Percentiles rank a stretch among this genome's conserved stretches.
phyloP scores from a whole-genome alignment of 2,113 vertebrate species.

The Nyctibius bracteatus region DNA sequence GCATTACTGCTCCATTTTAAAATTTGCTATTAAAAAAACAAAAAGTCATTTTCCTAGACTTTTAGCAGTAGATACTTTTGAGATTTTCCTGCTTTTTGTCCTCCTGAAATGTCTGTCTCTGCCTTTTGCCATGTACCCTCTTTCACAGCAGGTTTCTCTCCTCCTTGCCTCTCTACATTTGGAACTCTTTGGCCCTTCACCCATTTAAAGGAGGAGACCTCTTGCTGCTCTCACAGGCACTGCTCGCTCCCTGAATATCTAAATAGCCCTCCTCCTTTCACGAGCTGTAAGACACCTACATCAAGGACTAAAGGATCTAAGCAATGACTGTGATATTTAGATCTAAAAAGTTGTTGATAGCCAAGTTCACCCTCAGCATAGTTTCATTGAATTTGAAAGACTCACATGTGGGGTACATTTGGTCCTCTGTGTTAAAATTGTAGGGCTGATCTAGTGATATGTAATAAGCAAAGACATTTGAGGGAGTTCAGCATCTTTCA shows the following conservation, averaged over 20 bases:
- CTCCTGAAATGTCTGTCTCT: not conserved
- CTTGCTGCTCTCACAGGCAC: not conserved
- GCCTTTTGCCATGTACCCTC: not conserved
- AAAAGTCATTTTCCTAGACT: not conserved
- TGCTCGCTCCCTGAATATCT: not conserved
- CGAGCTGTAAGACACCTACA: not conserved
- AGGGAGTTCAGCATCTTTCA: slow-evolving; percentile 4
- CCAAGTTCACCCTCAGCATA: not conserved
- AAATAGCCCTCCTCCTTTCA: slow-evolving; percentile 9
- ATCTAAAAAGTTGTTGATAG: slow-evolving; percentile 22
- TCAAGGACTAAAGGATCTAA: slow-evolving; percentile 24
- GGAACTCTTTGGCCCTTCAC: not conserved
- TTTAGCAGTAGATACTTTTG: not conserved
- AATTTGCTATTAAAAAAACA: not conserved
- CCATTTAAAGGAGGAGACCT: not conserved
- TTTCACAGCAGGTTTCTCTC: not conserved
- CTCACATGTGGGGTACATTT: not conserved
- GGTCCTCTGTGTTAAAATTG: not conserved
- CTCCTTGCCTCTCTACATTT: not conserved
- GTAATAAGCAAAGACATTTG: slow-evolving; percentile 26
- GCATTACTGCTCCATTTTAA: not conserved
- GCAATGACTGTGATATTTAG: slow-evolving; percentile 14
- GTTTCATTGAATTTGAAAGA: not conserved
- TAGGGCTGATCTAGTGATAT: not conserved
- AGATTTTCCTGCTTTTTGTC: not conserved